Evolutionary conservation across 2,888 invertebrate species (phyloP).

Genomic region (Cerastis leucographa): DNA sequence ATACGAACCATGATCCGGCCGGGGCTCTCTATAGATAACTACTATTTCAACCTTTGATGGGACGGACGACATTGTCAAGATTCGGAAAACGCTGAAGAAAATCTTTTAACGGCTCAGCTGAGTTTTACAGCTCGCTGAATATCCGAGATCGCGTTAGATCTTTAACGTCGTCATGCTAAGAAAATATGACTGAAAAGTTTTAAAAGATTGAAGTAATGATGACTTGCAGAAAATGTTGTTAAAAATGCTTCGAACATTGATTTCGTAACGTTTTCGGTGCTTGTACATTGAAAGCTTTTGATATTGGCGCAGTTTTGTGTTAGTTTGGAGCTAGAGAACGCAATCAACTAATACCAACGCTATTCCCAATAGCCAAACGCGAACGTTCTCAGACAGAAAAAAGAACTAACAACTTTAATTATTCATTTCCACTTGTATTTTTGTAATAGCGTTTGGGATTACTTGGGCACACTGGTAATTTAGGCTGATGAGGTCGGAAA

Average conservation of each 20-base stretch:
- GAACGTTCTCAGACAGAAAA: constrained; percentile 40
- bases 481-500: constrained; percentile 32
- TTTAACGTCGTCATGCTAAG: constrained; percentile 57
- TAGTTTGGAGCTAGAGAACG: constrained; percentile 40
- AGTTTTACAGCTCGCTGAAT: constrained; percentile 64
- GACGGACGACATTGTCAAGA: constrained; percentile 52
- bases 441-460: constrained; percentile 63
- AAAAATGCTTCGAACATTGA: constrained; percentile 26
- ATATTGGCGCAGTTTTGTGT: constrained; percentile 41
- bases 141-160: constrained; percentile 58
- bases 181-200: constrained; percentile 55
- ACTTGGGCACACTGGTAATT: constrained; percentile 52
- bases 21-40: constrained; percentile 20
- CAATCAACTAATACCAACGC: constrained; percentile 58
- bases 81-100: constrained; percentile 44
- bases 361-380: constrained; percentile 58
- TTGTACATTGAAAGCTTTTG: constrained; percentile 44
- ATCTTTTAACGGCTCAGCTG: constrained; percentile 53
- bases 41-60: constrained; percentile 41
- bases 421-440: constrained; percentile 67
- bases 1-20: constrained; percentile 32
- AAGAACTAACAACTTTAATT: constrained; percentile 56
- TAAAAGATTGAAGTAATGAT: constrained; percentile 51
- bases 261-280: constrained; percentile 36
- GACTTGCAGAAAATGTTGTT: constrained; percentile 33